Conservation (phyloP, 2,888 invertebrate genomes). For the Standfussiana lucernea region DNA sequence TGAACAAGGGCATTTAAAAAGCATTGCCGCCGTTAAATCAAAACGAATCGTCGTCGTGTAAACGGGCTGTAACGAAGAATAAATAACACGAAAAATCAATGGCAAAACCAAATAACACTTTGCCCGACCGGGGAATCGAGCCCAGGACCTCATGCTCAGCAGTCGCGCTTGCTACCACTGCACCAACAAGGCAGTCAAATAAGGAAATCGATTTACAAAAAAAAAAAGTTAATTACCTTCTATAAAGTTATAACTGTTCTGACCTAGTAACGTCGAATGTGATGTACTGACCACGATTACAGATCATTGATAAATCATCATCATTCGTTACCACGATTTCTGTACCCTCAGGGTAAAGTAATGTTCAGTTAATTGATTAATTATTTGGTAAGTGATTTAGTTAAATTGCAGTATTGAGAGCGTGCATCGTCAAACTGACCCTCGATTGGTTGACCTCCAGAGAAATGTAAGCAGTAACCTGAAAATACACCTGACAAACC, state of each 20-base stretch:
- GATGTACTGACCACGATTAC: slow-evolving; percentile 34
- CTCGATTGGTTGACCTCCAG: background rate
- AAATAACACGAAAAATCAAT: no score
- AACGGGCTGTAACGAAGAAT: no score
- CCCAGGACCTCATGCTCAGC: no score
- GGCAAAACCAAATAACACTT: no score
- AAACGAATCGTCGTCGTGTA: no score
- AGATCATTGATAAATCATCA: slow-evolving; percentile 5
- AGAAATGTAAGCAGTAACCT: no score
- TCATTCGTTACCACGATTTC: slow-evolving; percentile 26
- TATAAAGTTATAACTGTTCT: background rate
- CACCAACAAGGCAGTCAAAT: no score
- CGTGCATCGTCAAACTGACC: background rate
- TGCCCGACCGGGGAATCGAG: no score
- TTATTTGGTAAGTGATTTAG: background rate
- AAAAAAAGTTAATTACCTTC: slow-evolving; percentile 6
- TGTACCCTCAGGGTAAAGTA: background rate
- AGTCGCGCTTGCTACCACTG: no score
- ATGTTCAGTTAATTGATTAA: slow-evolving; percentile 6
- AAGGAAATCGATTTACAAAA: slow-evolving; percentile 32
- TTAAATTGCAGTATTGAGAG: background rate
- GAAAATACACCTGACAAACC: no score
- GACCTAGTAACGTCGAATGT: slow-evolving; percentile 29
- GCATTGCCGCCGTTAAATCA: no score
- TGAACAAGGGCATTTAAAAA: no score